These are phyloP conservation scores for Drosophila funebris DNA, from an alignment of 1,140 invertebrate genomes.

Conservation along the genomic window DNA sequence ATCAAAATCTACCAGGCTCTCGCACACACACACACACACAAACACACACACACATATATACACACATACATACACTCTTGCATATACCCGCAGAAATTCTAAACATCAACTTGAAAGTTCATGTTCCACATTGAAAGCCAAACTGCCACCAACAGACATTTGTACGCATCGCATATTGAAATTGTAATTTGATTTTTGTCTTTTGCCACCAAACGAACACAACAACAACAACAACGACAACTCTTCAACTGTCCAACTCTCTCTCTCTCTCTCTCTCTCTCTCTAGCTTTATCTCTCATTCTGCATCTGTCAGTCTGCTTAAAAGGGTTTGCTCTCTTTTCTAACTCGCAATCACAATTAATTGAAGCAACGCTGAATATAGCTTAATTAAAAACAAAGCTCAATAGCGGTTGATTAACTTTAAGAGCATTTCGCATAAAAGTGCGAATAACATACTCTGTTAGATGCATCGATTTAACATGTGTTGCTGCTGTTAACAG, in stretches of 20 bases:
- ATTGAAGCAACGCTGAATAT: neutral
- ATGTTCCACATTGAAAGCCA: constrained; percentile 73
- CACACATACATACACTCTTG: neutral
- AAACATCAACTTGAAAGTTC: constrained; percentile 74
- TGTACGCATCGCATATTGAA: constrained; percentile 80
- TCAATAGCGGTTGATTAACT: neutral
- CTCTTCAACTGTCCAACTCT: constrained; percentile 54
- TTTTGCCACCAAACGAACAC: constrained; percentile 54
- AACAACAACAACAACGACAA: constrained; percentile 31
- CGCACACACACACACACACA: constrained; percentile 1
- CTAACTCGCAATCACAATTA: neutral
- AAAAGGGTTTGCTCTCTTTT: neutral
- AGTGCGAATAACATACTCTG: neutral
- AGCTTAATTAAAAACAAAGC: neutral
- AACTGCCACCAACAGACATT: constrained; percentile 75
- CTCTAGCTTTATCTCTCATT: constrained; percentile 4
- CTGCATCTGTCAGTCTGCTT: neutral
- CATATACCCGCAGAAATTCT: constrained; percentile 38
- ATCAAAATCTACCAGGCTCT: constrained; percentile 62
- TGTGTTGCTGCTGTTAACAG: neutral
- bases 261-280: neutral
- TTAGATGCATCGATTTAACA: neutral
- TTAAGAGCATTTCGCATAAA: no score
- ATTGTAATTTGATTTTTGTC: constrained; percentile 81
- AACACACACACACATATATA: constrained; percentile 21